Percentiles rank a stretch among this genome's conserved stretches.
Evolutionary conservation across 2,797 vertebrate genomes (phyloP).

Genomic region (Ataeniobius toweri): DNA sequence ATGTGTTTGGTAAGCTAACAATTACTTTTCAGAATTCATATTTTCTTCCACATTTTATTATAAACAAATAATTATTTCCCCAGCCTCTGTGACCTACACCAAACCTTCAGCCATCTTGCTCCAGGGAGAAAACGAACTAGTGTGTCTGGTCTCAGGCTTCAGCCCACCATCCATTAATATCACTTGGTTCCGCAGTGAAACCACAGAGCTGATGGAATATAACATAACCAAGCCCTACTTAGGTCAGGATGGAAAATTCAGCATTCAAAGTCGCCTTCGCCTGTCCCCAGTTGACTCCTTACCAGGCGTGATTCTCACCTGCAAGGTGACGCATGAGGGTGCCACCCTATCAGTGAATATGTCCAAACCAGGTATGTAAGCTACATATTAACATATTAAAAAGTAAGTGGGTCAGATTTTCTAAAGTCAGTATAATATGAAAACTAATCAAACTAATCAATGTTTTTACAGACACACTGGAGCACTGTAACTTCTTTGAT

Average conservation of each 20-base stretch:
- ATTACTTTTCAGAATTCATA: background rate
- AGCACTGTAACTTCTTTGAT: conserved; percentile 57
- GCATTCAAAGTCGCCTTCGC: conserved; percentile 62
- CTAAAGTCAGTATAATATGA: background rate
- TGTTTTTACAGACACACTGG: conserved; percentile 51
- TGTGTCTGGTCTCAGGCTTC: conserved; percentile 75
- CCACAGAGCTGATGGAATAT: conserved; percentile 14
- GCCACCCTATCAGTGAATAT: conserved; percentile 37
- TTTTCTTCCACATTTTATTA: background rate
- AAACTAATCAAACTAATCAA: background rate
- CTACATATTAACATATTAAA: background rate
- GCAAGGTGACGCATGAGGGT: conserved; percentile 65
- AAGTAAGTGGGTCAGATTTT: background rate
- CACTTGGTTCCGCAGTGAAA: conserved; percentile 65
- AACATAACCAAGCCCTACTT: conserved; percentile 48
- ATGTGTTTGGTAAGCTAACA: conserved; percentile 70
- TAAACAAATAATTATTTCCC: background rate
- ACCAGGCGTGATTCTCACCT: conserved; percentile 63
- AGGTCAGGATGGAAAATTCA: conserved; percentile 70
- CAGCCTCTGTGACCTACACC: conserved; percentile 53
- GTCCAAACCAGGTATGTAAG: conserved; percentile 61
- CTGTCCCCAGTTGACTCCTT: conserved; percentile 44
- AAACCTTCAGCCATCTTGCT: conserved; percentile 64
- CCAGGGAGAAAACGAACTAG: conserved; percentile 56
- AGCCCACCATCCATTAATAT: conserved; percentile 73